These are phyloP conservation scores for Anoplius nigerrimus DNA, from an alignment of 2,888 invertebrate genomes.

Conservation along the genomic window DNA sequence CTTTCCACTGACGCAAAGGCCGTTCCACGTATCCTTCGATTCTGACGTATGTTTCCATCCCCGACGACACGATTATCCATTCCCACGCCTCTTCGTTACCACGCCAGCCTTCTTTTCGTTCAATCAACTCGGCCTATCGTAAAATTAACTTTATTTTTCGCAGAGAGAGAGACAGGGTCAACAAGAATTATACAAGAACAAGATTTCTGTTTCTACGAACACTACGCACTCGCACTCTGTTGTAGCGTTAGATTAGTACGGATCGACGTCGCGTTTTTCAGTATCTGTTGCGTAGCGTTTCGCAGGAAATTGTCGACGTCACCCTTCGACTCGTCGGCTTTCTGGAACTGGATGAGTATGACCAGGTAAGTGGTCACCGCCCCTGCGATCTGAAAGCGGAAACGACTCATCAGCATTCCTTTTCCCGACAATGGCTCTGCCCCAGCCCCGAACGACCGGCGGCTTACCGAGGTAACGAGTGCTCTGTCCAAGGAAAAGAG, in stretches of 20 bases:
- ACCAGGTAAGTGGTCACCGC: conserved; percentile 80
- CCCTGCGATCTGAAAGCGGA: conserved; percentile 76
- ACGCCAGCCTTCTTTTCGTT: too few species aligned
- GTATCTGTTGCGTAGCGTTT: conserved; percentile 61
- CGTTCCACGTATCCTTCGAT: conserved; percentile 23
- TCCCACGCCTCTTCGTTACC: too few species aligned
- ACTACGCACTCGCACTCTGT: neutral
- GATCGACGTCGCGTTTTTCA: conserved; percentile 58
- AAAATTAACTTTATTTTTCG: too few species aligned
- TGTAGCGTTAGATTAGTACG: conserved; percentile 41
- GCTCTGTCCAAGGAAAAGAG: conserved; percentile 78
- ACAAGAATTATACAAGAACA: too few species aligned
- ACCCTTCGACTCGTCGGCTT: conserved; percentile 75
- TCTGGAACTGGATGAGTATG: conserved; percentile 79
- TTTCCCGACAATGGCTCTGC: neutral
- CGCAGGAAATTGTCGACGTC: conserved; percentile 56
- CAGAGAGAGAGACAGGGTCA: too few species aligned
- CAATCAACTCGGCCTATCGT: too few species aligned
- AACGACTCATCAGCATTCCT: too few species aligned
- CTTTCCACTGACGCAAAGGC: conserved; percentile 21
- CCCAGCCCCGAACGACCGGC: too few species aligned
- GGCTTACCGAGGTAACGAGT: conserved; percentile 78
- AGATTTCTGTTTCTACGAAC: conserved; percentile 3
- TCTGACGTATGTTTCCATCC: conserved; percentile 27
- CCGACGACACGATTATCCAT: too few species aligned